Conservation (phyloP, 2,113 vertebrate species). For the Clinocottus analis region DNA sequence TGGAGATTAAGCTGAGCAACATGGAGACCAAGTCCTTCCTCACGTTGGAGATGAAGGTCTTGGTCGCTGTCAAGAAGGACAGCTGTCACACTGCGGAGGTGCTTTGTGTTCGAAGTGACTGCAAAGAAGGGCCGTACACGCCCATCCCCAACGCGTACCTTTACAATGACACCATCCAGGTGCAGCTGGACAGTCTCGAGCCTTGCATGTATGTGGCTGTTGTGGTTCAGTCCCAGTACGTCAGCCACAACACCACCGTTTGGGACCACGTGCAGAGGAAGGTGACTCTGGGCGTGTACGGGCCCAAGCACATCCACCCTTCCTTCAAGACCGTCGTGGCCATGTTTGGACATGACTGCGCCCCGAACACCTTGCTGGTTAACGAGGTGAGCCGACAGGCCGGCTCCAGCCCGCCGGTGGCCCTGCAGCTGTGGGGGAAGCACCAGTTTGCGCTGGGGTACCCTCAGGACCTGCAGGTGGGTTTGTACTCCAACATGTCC, state of each 20-base stretch:
- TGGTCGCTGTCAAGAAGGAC: constrained; percentile 85
- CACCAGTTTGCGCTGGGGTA: constrained; percentile 89
- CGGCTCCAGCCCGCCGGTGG: constrained; percentile 84
- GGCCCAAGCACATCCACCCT: constrained; percentile 96
- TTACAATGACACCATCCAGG: constrained; percentile 92
- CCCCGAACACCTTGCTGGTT: constrained; percentile 92
- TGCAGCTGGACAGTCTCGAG: constrained; percentile 91
- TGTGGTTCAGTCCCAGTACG: constrained; percentile 85
- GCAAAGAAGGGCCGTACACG: constrained; percentile 91
- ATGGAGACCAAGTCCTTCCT: constrained; percentile 92
- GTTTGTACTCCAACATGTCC: constrained; percentile 95
- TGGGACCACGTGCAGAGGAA: constrained; percentile 95
- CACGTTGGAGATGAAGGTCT: constrained; percentile 91
- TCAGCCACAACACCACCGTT: constrained; percentile 87
- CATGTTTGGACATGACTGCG: constrained; percentile 94
- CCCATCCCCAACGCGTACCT: constrained; percentile 85
- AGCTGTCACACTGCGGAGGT: constrained; percentile 86
- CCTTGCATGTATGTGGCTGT: constrained; percentile 94
- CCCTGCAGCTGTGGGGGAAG: constrained; percentile 96
- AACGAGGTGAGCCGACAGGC: constrained; percentile 87
- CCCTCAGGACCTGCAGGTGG: constrained; percentile 93
- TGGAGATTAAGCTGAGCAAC: constrained; percentile 95
- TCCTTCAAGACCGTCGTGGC: constrained; percentile 96
- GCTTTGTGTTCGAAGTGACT: constrained; percentile 90
- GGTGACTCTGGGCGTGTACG: constrained; percentile 92